Conservation (phyloP, 2,113 vertebrate genomes). For the Erythrolamprus reginae region DNA sequence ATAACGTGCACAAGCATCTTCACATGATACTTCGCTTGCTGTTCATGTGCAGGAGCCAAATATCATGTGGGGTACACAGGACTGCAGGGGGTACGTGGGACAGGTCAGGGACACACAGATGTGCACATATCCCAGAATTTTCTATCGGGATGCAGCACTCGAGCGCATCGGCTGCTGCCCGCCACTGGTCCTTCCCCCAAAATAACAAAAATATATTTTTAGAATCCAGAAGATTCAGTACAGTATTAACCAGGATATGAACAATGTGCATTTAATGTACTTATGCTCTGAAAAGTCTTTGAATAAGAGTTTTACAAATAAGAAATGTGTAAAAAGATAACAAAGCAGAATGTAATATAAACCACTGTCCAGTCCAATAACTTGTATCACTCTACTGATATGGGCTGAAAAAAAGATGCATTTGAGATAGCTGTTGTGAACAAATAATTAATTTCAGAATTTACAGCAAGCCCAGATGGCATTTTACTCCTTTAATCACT, state of each 20-base stretch:
- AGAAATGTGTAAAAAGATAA: neutral
- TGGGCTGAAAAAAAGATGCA: neutral
- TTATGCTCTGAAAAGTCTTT: neutral
- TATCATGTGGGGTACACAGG: no score
- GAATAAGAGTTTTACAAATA: neutral
- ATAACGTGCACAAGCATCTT: no score
- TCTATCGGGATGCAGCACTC: no score
- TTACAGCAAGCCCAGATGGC: neutral
- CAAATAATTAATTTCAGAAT: constrained; percentile 10
- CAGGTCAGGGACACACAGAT: no score
- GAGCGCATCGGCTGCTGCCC: no score
- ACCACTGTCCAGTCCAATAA: neutral
- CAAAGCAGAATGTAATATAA: neutral
- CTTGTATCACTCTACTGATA: neutral
- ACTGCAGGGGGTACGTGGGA: no score
- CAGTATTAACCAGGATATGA: neutral
- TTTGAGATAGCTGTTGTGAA: neutral
- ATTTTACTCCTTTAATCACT: constrained; percentile 11
- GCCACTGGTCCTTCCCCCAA: no score
- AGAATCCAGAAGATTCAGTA: neutral
- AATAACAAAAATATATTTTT: neutral
- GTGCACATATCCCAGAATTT: no score
- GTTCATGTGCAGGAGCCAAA: no score
- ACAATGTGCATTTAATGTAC: neutral
- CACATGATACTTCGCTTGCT: no score